A percentile compares a stretch with the other conserved stretches of the same genome.
These are phyloP conservation scores for Hoplodrina blanda DNA, from an alignment of 2,888 invertebrate species.

Conservation along the genomic window DNA sequence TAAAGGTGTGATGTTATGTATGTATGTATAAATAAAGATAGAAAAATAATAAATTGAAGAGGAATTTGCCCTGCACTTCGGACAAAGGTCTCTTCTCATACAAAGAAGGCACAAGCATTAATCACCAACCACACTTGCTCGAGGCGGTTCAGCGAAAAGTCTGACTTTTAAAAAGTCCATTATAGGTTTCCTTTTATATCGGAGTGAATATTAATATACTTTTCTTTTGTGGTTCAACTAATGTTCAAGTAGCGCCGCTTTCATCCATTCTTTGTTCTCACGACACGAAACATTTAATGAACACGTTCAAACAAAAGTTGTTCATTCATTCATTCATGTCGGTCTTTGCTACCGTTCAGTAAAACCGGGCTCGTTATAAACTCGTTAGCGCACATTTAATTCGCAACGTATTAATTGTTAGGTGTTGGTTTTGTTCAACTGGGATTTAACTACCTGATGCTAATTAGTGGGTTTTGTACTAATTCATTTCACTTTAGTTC, in stretches of 20 bases:
- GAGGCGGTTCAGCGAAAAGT: no score
- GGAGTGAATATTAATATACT: not conserved
- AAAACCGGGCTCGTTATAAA: constrained; percentile 29
- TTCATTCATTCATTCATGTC: constrained; percentile 13
- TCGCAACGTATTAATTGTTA: constrained; percentile 26
- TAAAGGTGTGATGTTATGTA: no score
- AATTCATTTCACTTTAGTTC: no score
- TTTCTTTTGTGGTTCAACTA: not conserved
- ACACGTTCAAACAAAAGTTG: constrained; percentile 40
- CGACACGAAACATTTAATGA: constrained; percentile 44
- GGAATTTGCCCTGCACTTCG: no score
- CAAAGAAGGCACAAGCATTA: no score
- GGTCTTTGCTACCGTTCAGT: constrained; percentile 19
- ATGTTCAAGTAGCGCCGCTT: not conserved
- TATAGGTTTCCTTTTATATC: not conserved
- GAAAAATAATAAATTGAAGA: no score
- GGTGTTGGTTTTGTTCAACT: constrained; percentile 17
- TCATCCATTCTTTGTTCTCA: constrained; percentile 12
- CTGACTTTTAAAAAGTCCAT: no score
- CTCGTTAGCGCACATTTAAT: constrained; percentile 45
- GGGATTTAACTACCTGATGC: constrained; percentile 17
- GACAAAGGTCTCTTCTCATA: no score
- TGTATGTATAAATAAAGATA: no score
- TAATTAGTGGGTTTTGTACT: constrained; percentile 10
- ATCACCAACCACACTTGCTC: no score